Evolutionary conservation across 2,888 invertebrate genomes (phyloP).

Genomic region (Loripinus fragilis): DNA sequence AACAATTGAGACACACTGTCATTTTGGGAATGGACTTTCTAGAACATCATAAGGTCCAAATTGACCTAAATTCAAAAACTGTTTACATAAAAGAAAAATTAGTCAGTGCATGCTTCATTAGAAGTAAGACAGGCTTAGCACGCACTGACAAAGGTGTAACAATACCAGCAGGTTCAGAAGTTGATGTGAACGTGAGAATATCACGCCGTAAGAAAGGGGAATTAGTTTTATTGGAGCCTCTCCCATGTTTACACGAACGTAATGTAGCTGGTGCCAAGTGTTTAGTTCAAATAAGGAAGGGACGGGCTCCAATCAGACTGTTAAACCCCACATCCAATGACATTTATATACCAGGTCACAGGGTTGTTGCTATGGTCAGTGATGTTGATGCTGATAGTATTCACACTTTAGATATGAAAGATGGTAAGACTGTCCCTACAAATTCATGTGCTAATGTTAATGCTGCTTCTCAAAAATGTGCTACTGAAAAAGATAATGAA

Average conservation of each 20-base stretch:
- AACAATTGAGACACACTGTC: too few species aligned
- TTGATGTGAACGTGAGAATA: neutral
- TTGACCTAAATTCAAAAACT: too few species aligned
- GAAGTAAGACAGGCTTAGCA: neutral
- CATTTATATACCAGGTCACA: too few species aligned
- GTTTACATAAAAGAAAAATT: too few species aligned
- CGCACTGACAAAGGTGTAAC: neutral
- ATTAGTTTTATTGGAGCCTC: neutral
- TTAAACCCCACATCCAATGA: too few species aligned
- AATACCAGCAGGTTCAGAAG: neutral
- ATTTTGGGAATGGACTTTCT: too few species aligned
- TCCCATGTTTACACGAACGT: neutral
- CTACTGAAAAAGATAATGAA: slow-evolving; percentile 17
- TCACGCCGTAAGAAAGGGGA: neutral
- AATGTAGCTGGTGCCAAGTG: neutral
- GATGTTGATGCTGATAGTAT: too few species aligned
- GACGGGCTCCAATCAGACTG: neutral
- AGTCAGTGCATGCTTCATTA: too few species aligned
- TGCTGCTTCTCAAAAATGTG: neutral
- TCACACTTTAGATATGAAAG: too few species aligned
- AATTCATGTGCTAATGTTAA: neutral
- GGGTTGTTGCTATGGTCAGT: too few species aligned
- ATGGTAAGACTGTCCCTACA: too few species aligned
- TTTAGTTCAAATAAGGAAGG: neutral
- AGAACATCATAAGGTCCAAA: too few species aligned